Evolutionary conservation across 2,797 vertebrate genomes (phyloP), one percentile per base, ranked within the genome.

Genomic region (Eulemur mongoz): DNA sequence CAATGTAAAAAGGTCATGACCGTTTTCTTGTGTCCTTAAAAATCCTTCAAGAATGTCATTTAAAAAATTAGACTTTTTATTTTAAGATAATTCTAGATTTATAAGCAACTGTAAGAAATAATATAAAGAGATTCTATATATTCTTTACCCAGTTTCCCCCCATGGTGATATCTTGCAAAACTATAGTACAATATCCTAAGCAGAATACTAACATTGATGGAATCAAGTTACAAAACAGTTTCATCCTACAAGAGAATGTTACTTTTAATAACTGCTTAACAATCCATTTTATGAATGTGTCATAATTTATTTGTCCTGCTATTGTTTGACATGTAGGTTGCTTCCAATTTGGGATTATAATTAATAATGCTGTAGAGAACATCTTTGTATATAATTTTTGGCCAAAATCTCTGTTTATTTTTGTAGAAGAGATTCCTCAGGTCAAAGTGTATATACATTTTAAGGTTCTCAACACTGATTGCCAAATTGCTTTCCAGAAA

Each of bases 401-500:
- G n/a, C 48, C 57, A 69, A 92, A 88, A 84, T 75, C 59, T 88
- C 48, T 61, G 38, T 82, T 50, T 81, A 89, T 50, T 92, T 94
- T 67, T 59, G 23, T 61, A 61, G 52, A 45, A 32, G 40, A 90
- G 72, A 70, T 54, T 89, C 79, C 72, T 92, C 4, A 38, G 65
- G 65, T 89, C 54, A 73, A 89, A 72, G 35, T 17, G 50, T 85
- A 75, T 22, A 32, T 38, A 67, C 59, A 86, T 69, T 87, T 88
- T 91, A 67, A 92, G 40, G 48, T 84, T 84, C 93, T 92, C 18
- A 63, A 30, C 84, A 75, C 2, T 57, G 54, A 57, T 50, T 83
- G 54, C 14, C 61, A 93, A 82, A 78, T 61, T 78, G 76, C 76
- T 93, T 93, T 90, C 15, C 50, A 90, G 82, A 82, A 87, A 82